A percentile compares a stretch with the other conserved stretches of the same genome.
Conservation (phyloP, 2,797 vertebrate genomes). For the Nannoperca australis region DNA sequence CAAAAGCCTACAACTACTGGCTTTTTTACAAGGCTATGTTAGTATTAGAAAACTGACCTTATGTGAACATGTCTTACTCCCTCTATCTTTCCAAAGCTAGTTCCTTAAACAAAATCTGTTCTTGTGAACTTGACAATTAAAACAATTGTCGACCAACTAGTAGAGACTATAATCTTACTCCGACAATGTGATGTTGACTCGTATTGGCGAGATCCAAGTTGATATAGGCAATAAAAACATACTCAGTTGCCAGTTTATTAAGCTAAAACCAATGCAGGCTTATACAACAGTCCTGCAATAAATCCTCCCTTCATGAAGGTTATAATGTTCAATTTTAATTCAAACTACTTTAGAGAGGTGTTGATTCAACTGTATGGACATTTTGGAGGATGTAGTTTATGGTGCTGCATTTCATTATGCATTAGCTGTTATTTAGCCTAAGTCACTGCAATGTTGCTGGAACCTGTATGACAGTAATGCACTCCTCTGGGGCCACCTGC, state of each 20-base stretch:
- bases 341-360: too few species aligned
- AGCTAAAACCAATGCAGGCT: not conserved
- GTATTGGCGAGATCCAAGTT: not conserved
- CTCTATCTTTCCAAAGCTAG: too few species aligned
- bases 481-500: constrained; percentile 67
- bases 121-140: too few species aligned
- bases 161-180: not conserved
- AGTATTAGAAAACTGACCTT: not conserved
- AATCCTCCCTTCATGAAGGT: not conserved
- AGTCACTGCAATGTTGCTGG: not conserved
- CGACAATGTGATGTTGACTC: too few species aligned
- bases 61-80: not conserved
- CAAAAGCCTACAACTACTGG: too few species aligned
- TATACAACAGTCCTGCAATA: not conserved
- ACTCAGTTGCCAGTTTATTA: not conserved
- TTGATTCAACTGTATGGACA: too few species aligned
- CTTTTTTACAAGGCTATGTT: not conserved
- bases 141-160: not conserved
- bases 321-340: too few species aligned
- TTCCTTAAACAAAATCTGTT: not conserved
- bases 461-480: not conserved
- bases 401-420: too few species aligned
- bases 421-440: not conserved
- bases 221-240: not conserved
- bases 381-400: too few species aligned